Evolutionary conservation across 1,140 invertebrate species (phyloP), one percentile per base, ranked within the genome.

Genomic region (Onthophagus taurus): DNA sequence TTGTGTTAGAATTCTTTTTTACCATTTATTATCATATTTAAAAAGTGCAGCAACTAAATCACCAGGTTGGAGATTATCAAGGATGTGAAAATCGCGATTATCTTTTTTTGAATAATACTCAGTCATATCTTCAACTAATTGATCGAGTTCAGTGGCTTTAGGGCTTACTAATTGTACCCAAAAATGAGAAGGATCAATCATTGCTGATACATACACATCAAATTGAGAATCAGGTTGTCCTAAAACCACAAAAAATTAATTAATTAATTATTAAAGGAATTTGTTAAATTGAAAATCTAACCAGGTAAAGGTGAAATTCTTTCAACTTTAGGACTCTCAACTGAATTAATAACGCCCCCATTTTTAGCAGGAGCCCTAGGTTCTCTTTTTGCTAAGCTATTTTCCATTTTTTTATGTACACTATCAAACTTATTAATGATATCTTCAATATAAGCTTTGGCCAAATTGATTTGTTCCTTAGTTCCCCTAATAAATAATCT

Each of bases 171-270:
- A 73, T 67, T 92, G 87, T 12, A 90, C 68, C 85, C 87, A 92
- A 64, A 92, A 90, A 17, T 78, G 74, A 1, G 72, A 76, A 9
- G 86, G 85, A n/a, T 75, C 77, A 13, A 80, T 77, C 39, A 87
- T 74, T 1, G 85, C 83, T 1, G 83, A 86, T 1, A 92, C 82
- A 66, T 80, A 89, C 5, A 90, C 81, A 61, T 89, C 79, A 53
- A 87, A 74, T 16, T 71, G 72, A 5, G 75, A 71, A 44, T 78
- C 74, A 26, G 44, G 46, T 50, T 60, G 52, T 13, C 53, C 55
- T 56, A 17, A 17, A 52, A 52, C 19, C 31, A 34, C 19, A 44
- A 31, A 45, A 18, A 30, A 38, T 34, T 30, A 31, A n/a, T 16
- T 44, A 23, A 17, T 34, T 45, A 26, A 26, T 26, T 26, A 26